Conservation (phyloP, 2,888 invertebrate species). For the Chalcis sispes region DNA sequence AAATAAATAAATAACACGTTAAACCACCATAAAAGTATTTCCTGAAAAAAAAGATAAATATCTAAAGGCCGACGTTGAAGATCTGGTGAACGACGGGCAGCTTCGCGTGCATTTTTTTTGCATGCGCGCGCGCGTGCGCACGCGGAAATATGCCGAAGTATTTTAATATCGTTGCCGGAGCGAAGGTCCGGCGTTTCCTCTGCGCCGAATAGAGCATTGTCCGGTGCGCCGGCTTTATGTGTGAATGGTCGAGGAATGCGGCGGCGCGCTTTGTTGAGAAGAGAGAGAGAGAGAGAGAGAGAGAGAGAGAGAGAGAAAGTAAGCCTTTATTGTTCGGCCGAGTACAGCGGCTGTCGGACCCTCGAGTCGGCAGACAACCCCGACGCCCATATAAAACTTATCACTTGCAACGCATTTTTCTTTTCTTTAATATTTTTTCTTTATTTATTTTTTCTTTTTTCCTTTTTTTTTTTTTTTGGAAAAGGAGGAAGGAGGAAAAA, state of each 20-base stretch:
- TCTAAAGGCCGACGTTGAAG: no score
- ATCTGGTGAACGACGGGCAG: no score
- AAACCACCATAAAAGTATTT: no score
- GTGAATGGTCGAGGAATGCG: slow-evolving; percentile 70
- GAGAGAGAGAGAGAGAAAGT: slow-evolving; percentile 4
- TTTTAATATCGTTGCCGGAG: slow-evolving; percentile 69
- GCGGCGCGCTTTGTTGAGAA: slow-evolving; percentile 63
- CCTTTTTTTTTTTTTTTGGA: no score
- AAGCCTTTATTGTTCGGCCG: no score
- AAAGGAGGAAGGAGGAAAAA: no score
- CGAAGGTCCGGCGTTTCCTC: slow-evolving; percentile 59
- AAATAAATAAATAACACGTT: no score
- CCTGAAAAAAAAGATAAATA: no score
- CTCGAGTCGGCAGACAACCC: background rate
- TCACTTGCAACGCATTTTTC: slow-evolving; percentile 21
- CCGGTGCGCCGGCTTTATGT: slow-evolving; percentile 66
- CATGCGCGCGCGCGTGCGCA: slow-evolving; percentile 20
- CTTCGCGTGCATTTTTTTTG: background rate
- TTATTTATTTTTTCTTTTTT: background rate
- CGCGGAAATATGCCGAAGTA: slow-evolving; percentile 68
- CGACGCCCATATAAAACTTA: background rate
- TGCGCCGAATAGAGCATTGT: no score
- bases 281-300: slow-evolving; percentile 2
- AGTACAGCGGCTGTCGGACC: no score
- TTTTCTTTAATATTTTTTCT: background rate